Evolutionary conservation across 2,113 vertebrate genomes (phyloP), one percentile per base, ranked within the genome.

Genomic region (Casuarius casuarius): DNA sequence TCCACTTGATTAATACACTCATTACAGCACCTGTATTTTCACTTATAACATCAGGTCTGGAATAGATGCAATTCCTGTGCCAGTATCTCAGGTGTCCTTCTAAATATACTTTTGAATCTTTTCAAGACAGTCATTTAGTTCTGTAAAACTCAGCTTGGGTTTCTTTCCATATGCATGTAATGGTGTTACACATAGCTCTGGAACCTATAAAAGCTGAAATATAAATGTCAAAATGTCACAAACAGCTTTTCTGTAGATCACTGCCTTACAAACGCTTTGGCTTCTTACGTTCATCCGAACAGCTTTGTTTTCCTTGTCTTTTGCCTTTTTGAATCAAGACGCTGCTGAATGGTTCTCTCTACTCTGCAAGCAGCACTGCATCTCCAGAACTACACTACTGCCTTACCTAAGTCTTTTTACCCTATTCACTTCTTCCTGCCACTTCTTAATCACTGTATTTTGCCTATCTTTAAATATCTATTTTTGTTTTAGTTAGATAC

Each of bases 331-430:
- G 48, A 62, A 62, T 10, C 6, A 78, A 61, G 73, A 62, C 7
- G 13, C 54, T 54, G 20, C 0, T 1, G 21, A 90, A n/a, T 20
- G 46, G 16, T 5, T 71, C 9, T 11, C 8, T 35, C 59, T 82
- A 40, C 14, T 48, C 29, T 48, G 17, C 42, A 10, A n/a, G 65
- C 8, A 13, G 1, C 16, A 19, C 31, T 52, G 22, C 11, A 58
- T 7, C 23, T 68, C 5, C 38, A 67, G 46, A 48, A 29, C 5
- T 18, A 33, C 3, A 8, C 1, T 1, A 5, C 28, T n/a, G 28
- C 33, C 42, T 81, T 86, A 58, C 25, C 20, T 13, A 67, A 22
- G 12, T 49, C 49, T 46, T 71, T 76, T 23, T 61, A 21, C 26
- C 15, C 28, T 79, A 14, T 68, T 56, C 3, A 29, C 17, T 76